phyloP scores from a whole-genome alignment of 2,113 vertebrate species.

The Carassius carassius region DNA sequence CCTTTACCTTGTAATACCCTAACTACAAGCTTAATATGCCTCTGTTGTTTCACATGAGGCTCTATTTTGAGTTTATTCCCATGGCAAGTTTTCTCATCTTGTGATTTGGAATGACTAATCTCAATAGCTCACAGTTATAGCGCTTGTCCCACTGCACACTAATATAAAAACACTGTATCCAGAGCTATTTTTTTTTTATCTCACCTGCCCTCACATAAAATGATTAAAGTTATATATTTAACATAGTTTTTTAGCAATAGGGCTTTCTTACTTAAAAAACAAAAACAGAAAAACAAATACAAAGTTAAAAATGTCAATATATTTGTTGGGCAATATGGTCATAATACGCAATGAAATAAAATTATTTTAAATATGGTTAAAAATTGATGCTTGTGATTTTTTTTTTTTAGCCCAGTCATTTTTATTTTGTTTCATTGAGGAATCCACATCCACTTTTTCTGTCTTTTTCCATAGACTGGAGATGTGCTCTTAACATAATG shows the following conservation, averaged over 20 bases:
- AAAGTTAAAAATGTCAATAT: neutral
- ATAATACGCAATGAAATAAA: neutral
- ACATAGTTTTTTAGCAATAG: neutral
- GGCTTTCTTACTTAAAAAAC: neutral
- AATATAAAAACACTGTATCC: constrained; percentile 32
- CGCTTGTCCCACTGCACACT: neutral
- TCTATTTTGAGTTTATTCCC: neutral
- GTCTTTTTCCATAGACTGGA: neutral
- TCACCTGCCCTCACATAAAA: neutral
- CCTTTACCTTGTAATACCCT: neutral
- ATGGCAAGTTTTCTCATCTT: constrained; percentile 35
- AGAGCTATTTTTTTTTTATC: too few relatives aligned
- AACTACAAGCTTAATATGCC: neutral
- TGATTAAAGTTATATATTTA: neutral
- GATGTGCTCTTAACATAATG: constrained; percentile 11
- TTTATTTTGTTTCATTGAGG: neutral
- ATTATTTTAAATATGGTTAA: neutral
- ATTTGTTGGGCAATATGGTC: neutral
- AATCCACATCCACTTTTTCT: neutral
- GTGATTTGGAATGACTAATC: constrained; percentile 9
- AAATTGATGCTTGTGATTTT: neutral
- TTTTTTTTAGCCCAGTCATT: neutral
- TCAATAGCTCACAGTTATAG: constrained; percentile 8
- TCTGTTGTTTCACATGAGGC: constrained; percentile 17
- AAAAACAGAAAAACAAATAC: too few relatives aligned